A percentile compares a stretch with the other conserved stretches of the same genome.
These are phyloP conservation scores for Watsonalla cultraria DNA, from an alignment of 2,888 invertebrate species.

Conservation along the genomic window DNA sequence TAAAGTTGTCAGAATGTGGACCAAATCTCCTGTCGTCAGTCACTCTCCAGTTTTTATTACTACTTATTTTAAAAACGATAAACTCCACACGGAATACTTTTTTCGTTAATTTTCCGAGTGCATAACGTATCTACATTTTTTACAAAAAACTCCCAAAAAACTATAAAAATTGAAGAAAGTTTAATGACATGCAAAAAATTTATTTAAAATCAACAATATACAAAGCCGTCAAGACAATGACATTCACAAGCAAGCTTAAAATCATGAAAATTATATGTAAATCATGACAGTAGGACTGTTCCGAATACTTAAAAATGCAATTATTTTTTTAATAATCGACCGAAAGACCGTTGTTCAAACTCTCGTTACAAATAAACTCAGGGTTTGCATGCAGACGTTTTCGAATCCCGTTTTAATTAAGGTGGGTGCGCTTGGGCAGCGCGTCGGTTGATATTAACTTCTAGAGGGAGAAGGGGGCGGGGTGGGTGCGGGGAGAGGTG, in stretches of 20 bases:
- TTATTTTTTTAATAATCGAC: constrained; percentile 9
- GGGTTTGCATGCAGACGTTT: constrained; percentile 28
- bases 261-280: background rate
- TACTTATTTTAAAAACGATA: no score
- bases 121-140: no score
- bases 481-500: constrained; percentile 25
- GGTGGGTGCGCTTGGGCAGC: constrained; percentile 35
- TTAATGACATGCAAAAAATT: no score
- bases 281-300: background rate
- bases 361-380: constrained; percentile 36
- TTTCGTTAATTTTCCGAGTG: no score
- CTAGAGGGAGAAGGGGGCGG: constrained; percentile 21
- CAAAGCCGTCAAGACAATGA: background rate
- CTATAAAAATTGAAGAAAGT: no score
- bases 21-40: no score
- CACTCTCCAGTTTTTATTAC: no score
- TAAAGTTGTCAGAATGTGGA: no score
- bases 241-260: background rate
- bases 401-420: constrained; percentile 68
- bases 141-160: no score
- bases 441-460: constrained; percentile 58
- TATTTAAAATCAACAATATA: no score
- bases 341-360: constrained; percentile 17
- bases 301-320: background rate
- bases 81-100: no score